Evolutionary conservation across 1,140 invertebrate genomes (phyloP).

Genomic region (Zaprionus nigranus): DNA sequence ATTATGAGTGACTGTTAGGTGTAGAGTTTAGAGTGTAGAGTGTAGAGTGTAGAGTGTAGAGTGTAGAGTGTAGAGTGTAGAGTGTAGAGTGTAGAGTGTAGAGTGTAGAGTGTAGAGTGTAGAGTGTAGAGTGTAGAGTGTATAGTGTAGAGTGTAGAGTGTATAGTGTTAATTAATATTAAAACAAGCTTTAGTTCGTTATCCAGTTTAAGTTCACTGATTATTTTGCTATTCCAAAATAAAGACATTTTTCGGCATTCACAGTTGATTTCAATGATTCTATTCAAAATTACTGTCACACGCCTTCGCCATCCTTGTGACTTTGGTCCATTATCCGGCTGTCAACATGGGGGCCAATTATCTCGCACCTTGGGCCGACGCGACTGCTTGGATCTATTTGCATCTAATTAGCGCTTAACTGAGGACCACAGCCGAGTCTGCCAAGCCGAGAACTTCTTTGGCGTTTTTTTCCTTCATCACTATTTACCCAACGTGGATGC

Average conservation of each 20-base stretch:
- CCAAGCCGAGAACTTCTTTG: slow-evolving; percentile 12
- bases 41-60: too few relatives aligned
- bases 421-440: slow-evolving; percentile 33
- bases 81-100: too few relatives aligned
- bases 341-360: slow-evolving; percentile 64
- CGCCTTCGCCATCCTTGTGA: slow-evolving; percentile 8
- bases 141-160: too few relatives aligned
- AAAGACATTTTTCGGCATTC: neutral
- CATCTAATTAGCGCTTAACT: slow-evolving; percentile 75
- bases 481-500: slow-evolving; percentile 35
- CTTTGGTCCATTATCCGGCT: slow-evolving; percentile 18
- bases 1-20: too few relatives aligned
- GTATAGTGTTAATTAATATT: too few relatives aligned
- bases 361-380: slow-evolving; percentile 53
- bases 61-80: too few relatives aligned
- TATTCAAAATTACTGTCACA: neutral
- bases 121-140: too few relatives aligned
- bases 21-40: too few relatives aligned
- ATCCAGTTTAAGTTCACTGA: too few relatives aligned
- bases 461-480: slow-evolving; percentile 10
- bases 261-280: slow-evolving; percentile 6
- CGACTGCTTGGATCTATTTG: slow-evolving; percentile 64
- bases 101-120: too few relatives aligned
- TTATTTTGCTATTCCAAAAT: neutral
- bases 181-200: too few relatives aligned